Conservation (phyloP, 2,113 vertebrate genomes). For the Speoplatyrhinus poulsoni region DNA sequence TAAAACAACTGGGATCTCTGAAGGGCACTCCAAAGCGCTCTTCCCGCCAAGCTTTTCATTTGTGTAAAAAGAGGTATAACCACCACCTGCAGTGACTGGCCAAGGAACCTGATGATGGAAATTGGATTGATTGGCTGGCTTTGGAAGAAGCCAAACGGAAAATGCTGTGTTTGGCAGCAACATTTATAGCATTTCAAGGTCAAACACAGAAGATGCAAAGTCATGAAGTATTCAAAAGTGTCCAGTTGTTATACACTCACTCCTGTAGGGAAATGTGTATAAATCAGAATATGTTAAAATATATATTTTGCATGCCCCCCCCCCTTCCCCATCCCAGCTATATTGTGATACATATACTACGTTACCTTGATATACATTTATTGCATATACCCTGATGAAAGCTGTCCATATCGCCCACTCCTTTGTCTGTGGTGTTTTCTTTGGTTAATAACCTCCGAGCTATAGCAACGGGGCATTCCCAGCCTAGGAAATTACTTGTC, state of each 20-base stretch:
- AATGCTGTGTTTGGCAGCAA: conserved; percentile 17
- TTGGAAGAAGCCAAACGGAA: background rate
- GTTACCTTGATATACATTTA: too few relatives aligned
- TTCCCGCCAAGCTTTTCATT: conserved; percentile 44
- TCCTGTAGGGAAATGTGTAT: too few relatives aligned
- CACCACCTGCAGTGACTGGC: conserved; percentile 19
- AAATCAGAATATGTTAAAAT: too few relatives aligned
- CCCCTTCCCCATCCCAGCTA: too few relatives aligned
- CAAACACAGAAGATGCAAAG: background rate
- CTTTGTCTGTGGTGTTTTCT: too few relatives aligned
- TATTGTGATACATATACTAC: too few relatives aligned
- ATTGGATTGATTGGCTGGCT: conserved; percentile 49
- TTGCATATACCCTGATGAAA: too few relatives aligned
- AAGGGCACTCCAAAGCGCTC: conserved; percentile 32
- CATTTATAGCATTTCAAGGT: background rate
- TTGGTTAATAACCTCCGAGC: background rate
- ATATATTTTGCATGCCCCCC: too few relatives aligned
- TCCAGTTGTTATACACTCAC: conserved; percentile 5
- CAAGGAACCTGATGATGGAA: conserved; percentile 47
- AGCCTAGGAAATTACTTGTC: conserved; percentile 66
- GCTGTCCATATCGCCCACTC: too few relatives aligned
- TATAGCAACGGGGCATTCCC: conserved; percentile 46
- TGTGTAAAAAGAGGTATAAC: conserved; percentile 51
- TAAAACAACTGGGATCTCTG: conserved; percentile 15
- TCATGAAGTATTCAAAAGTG: background rate